These are phyloP conservation scores for Branchinecta lynchi DNA, from an alignment of 1,140 invertebrate species.

Conservation along the genomic window DNA sequence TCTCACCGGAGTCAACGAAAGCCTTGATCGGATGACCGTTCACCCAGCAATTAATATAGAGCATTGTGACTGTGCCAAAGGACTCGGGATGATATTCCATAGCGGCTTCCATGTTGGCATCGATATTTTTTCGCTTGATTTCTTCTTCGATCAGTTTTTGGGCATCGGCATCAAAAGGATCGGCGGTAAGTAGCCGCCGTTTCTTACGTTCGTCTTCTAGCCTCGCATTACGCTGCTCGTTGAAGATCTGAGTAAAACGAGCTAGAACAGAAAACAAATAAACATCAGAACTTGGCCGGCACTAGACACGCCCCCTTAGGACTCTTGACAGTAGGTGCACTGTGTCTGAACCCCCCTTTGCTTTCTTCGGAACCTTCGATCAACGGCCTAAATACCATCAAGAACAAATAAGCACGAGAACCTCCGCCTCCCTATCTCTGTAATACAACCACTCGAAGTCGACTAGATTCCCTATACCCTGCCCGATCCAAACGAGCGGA, in stretches of 20 bases:
- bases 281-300: slow-evolving; percentile 14
- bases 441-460: no score
- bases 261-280: slow-evolving; percentile 38
- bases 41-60: slow-evolving; percentile 90
- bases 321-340: no score
- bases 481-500: no score
- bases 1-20: slow-evolving; percentile 81
- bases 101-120: slow-evolving; percentile 95
- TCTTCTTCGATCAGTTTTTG: slow-evolving; percentile 88
- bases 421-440: no score
- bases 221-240: slow-evolving; percentile 57
- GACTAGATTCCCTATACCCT: no score
- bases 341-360: no score
- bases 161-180: slow-evolving; percentile 88
- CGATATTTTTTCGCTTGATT: slow-evolving; percentile 87
- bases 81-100: slow-evolving; percentile 97
- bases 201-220: slow-evolving; percentile 64
- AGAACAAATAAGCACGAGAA: no score
- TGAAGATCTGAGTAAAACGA: slow-evolving; percentile 61
- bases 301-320: no score
- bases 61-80: slow-evolving; percentile 92
- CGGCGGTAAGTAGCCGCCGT: slow-evolving; percentile 70
- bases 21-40: slow-evolving; percentile 93
- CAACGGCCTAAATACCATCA: no score
- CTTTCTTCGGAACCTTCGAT: no score